Base-by-base conservation (phyloP, 2,797 vertebrate species). In the Mus caroli region DNA sequence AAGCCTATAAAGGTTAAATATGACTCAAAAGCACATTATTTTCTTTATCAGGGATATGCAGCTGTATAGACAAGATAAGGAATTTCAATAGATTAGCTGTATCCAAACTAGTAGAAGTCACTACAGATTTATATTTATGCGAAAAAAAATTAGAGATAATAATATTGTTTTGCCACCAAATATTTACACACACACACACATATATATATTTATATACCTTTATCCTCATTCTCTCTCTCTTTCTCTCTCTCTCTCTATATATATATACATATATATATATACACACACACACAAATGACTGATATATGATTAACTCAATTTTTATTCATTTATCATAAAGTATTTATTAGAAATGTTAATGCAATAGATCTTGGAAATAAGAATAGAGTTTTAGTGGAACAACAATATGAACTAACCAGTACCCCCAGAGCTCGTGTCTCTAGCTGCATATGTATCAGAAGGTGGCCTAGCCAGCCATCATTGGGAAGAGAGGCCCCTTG, bases 21-120 rank as follows among this genome's bases (percentile, higher is more conserved):
- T 88, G n/a, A 52, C 93, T 92, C 13, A 79, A 87, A 54, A 89
- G 6, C 0, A 91, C 19, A 62, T 89, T 92, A 79, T 96, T 97
- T 95, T 86, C 37, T 82, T 97, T 93, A 92, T 94, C 71, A 75
- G 40, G 69, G 31, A 92, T 79, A 89, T 91, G 11, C 62, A 96
- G 83, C 92, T 95, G 26, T 78, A 40, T 77, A 56, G 96, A 92
- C 69, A 82, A 91, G 60, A 93, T 92, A 95, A 96, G 78, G 2
- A 7, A 86, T 37, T 46, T 92, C 26, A 52, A 46, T 67, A 94
- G 67, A 43, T 95, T 76, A 78, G 3, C 19, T 95, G 0, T 76
- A 22, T 37, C 31, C 20, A 75, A 26, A 91, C 95, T 83, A 80
- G 73, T 60, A 69, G 22, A 34, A 94, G 22, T 71, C 83, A 1